Evolutionary conservation across 2,888 invertebrate genomes (phyloP).

Genomic region (Chymomyza procnemis): DNA sequence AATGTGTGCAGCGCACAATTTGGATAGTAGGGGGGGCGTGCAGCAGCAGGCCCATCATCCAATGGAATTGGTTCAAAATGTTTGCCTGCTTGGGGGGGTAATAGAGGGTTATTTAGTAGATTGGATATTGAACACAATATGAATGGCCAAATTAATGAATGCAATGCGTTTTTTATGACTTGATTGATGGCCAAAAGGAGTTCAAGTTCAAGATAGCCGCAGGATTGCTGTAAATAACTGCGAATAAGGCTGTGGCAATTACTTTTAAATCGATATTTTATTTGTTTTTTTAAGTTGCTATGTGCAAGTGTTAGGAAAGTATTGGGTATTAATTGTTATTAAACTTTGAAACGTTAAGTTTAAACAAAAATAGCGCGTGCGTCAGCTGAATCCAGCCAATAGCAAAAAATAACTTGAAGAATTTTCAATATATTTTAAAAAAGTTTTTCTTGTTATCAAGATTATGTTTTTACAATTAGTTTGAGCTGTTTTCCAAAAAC

Average conservation of each 20-base stretch:
- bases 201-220: not conserved
- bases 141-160: not conserved
- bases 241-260: not conserved
- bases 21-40: not conserved
- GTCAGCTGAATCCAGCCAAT: no score
- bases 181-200: not conserved
- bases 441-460: no score
- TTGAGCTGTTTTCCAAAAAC: no score
- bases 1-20: slow-evolving; percentile 48
- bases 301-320: not conserved
- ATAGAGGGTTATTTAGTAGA: not conserved
- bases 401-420: no score
- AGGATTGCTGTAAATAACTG: not conserved
- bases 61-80: not conserved
- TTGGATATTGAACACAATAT: not conserved
- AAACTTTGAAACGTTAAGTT: no score
- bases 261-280: not conserved
- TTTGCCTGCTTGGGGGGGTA: not conserved
- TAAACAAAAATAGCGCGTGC: no score
- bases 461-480: no score
- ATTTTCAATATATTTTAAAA: no score
- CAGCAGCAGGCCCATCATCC: not conserved
- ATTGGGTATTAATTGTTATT: not conserved
- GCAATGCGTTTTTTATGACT: not conserved
- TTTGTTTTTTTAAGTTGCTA: not conserved